phyloP scores from a whole-genome alignment of 2,888 invertebrate genomes.

The Synanthedon myopaeformis region DNA sequence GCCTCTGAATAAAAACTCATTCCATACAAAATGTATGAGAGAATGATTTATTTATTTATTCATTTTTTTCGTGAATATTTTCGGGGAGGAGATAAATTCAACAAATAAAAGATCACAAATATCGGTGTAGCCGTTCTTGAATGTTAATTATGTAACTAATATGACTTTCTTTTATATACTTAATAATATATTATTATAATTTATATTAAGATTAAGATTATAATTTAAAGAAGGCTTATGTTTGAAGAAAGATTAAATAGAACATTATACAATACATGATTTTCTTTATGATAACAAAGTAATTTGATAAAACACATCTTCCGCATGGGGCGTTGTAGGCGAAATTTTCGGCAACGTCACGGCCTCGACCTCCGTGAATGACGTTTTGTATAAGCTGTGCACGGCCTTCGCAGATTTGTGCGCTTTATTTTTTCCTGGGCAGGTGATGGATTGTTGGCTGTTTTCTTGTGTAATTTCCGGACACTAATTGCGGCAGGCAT shows the following conservation, averaged over 20 bases:
- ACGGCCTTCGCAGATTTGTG: conserved; percentile 50
- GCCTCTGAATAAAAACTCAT: no score
- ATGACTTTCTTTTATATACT: no score
- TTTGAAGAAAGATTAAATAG: not conserved
- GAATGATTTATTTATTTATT: no score
- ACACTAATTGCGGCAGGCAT: conserved; percentile 62
- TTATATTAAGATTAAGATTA: no score
- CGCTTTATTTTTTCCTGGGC: conserved; percentile 55
- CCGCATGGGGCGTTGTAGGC: conserved; percentile 1
- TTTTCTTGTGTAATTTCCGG: conserved; percentile 68
- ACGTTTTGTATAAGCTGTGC: conserved; percentile 42
- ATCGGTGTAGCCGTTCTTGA: no score
- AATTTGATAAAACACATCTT: not conserved
- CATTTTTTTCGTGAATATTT: no score
- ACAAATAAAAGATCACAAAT: no score
- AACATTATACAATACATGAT: conserved; percentile 6
- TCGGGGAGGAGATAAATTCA: no score
- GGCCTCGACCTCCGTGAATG: conserved; percentile 21
- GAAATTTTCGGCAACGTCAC: conserved; percentile 8
- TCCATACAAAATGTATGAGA: no score
- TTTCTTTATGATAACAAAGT: conserved; percentile 9
- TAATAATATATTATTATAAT: no score
- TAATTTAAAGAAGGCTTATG: no score
- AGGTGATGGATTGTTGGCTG: conserved; percentile 63
- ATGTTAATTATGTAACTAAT: no score